Conservation (phyloP, 2,888 invertebrate species). For the Oligia fasciuncula region DNA sequence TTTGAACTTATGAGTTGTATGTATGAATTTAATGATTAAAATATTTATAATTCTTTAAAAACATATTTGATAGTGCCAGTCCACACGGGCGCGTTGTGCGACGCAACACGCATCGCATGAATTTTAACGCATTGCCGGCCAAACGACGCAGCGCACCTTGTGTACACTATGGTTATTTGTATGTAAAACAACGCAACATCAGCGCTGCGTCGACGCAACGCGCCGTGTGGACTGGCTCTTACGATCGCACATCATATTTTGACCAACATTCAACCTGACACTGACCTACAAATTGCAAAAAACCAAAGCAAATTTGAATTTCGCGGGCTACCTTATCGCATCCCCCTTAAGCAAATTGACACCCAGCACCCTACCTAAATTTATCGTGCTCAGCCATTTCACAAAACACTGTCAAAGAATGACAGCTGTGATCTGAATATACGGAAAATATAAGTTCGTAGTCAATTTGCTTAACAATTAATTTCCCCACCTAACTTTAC, state of each 20-base stretch:
- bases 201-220: no score
- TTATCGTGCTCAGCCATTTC: background rate
- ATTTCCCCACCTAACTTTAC: background rate
- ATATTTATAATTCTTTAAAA: background rate
- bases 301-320: background rate
- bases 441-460: background rate
- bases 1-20: background rate
- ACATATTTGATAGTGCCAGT: background rate
- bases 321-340: no score
- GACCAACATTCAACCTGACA: background rate
- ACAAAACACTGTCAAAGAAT: background rate
- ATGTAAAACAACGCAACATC: no score
- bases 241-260: background rate
- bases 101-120: no score
- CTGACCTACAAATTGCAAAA: background rate
- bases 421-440: background rate
- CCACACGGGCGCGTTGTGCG: no score
- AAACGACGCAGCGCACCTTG: no score
- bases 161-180: no score
- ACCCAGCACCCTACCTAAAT: background rate
- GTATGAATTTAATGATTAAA: background rate
- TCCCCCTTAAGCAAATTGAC: background rate
- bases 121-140: no score
- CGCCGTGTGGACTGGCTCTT: no score
- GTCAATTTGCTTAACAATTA: background rate